Percentiles rank a stretch among this genome's conserved stretches.
Conservation (phyloP, 1,140 invertebrate genomes). For the Diachasmimorpha longicaudata region DNA sequence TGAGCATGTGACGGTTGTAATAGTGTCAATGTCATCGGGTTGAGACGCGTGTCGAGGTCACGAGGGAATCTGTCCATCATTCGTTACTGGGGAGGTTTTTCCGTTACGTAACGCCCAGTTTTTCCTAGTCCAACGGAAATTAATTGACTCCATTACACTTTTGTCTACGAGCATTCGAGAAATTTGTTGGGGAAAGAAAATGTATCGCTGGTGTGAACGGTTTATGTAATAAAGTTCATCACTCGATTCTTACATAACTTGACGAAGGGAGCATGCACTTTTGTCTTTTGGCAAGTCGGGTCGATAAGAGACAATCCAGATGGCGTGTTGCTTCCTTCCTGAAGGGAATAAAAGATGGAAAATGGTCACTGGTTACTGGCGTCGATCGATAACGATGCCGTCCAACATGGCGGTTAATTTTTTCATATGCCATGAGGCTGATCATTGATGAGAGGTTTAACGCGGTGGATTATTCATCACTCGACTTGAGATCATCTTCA, state of each 20-base stretch:
- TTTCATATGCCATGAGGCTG: constrained; percentile 34
- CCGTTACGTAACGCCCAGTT: constrained; percentile 43
- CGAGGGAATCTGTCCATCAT: not conserved
- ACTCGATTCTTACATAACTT: constrained; percentile 39
- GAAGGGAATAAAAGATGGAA: constrained; percentile 11
- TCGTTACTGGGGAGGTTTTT: constrained; percentile 15
- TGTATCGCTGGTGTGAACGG: not conserved
- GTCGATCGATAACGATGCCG: constrained; percentile 57
- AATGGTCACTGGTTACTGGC: constrained; percentile 7
- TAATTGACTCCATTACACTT: not conserved
- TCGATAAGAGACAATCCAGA: constrained; percentile 51
- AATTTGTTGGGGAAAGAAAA: not conserved
- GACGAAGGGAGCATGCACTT: not conserved
- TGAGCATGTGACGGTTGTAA: constrained; percentile 25
- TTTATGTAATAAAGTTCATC: constrained; percentile 38
- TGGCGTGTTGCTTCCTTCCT: constrained; percentile 43
- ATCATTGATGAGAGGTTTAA: not conserved
- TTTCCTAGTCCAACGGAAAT: not conserved
- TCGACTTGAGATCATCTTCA: not conserved
- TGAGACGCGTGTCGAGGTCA: constrained; percentile 17
- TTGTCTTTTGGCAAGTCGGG: constrained; percentile 24
- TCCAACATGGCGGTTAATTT: constrained; percentile 53
- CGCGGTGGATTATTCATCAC: not conserved
- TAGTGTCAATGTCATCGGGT: constrained; percentile 22
- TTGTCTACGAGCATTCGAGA: not conserved